A percentile compares a stretch with the other conserved stretches of the same genome.
Evolutionary conservation across 2,113 vertebrate species (phyloP).

Genomic region (Rana temporaria): DNA sequence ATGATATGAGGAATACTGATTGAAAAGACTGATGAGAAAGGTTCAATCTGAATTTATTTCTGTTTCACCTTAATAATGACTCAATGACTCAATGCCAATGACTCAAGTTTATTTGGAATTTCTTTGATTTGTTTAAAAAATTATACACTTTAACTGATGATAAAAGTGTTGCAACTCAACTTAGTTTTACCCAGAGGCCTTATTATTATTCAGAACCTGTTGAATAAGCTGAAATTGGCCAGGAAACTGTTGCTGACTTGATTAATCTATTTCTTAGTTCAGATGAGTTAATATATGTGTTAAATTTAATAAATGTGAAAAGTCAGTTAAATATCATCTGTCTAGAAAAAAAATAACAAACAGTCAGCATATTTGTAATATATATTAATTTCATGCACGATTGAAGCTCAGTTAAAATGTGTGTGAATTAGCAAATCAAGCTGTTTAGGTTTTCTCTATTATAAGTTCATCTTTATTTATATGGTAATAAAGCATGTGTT

Average conservation of each 20-base stretch:
- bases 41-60: too few relatives aligned
- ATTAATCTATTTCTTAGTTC: constrained; percentile 47
- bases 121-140: too few relatives aligned
- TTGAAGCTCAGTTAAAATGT: constrained; percentile 35
- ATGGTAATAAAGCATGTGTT: neutral
- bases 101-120: too few relatives aligned
- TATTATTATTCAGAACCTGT: constrained; percentile 39
- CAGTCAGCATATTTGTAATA: constrained; percentile 37
- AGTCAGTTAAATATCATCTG: constrained; percentile 33
- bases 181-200: neutral
- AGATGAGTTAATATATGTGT: constrained; percentile 44
- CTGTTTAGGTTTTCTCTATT: constrained; percentile 23
- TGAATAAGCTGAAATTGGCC: constrained; percentile 22
- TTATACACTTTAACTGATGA: neutral
- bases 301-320: constrained; percentile 52
- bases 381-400: constrained; percentile 50
- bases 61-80: too few relatives aligned
- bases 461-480: constrained; percentile 34
- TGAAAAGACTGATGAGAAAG: too few relatives aligned
- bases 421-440: constrained; percentile 41
- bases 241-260: constrained; percentile 41
- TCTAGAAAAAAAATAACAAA: constrained; percentile 19
- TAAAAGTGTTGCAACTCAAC: neutral
- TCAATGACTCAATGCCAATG: too few relatives aligned
- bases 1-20: too few relatives aligned